A percentile compares a stretch with the other conserved stretches of the same genome.
Conservation (phyloP, 2,797 vertebrate species). For the Salarias fasciatus region DNA sequence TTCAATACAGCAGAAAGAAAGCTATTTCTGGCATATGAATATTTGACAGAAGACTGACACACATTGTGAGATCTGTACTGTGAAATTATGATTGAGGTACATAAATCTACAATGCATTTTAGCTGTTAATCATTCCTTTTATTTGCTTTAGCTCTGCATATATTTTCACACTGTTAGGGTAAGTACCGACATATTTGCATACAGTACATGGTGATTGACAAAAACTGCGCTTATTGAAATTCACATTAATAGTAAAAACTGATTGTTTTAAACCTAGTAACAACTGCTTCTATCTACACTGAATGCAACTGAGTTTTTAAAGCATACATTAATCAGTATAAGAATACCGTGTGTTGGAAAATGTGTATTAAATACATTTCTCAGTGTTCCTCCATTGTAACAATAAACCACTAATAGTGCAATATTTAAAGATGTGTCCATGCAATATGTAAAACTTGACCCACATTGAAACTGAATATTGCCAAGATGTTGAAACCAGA, state of each 20-base stretch:
- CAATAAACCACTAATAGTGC: constrained; percentile 56
- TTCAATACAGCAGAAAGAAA: constrained; percentile 35
- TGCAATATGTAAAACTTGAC: constrained; percentile 62
- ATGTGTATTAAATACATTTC: constrained; percentile 50
- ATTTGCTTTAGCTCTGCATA: constrained; percentile 35
- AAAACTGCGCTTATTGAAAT: constrained; percentile 40
- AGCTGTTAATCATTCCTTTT: background rate
- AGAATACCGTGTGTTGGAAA: constrained; percentile 28
- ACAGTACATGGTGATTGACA: constrained; percentile 29
- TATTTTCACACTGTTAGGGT: constrained; percentile 37
- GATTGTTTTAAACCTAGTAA: constrained; percentile 12
- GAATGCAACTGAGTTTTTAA: constrained; percentile 26
- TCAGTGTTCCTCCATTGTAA: constrained; percentile 34
- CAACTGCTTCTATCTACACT: constrained; percentile 40
- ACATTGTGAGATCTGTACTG: constrained; percentile 25
- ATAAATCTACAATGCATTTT: constrained; percentile 23
- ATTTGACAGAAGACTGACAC: constrained; percentile 48
- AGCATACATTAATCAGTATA: constrained; percentile 39
- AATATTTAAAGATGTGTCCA: constrained; percentile 58
- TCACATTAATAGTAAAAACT: constrained; percentile 38
- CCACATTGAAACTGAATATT: constrained; percentile 44
- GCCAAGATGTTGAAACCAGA: constrained; percentile 26
- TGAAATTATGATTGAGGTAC: constrained; percentile 23
- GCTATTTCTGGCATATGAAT: constrained; percentile 38
- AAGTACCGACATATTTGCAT: constrained; percentile 59